Evolutionary conservation across 2,888 invertebrate species (phyloP).

Genomic region (Drosophila diplacantha): DNA sequence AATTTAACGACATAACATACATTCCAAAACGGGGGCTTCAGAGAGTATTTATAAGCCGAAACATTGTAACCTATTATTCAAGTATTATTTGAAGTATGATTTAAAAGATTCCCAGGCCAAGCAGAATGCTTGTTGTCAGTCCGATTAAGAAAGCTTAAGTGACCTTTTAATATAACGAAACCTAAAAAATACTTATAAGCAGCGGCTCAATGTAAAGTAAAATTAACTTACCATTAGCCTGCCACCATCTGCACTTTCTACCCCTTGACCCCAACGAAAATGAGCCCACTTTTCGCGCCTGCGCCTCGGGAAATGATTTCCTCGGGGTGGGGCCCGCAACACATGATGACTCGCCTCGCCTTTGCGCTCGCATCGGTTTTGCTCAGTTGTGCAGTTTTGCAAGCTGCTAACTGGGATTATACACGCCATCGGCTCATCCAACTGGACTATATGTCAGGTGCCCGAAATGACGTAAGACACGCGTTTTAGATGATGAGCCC

Average conservation of each 20-base stretch:
- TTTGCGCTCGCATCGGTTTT: slow-evolving; percentile 51
- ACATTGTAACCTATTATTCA: too few relatives aligned
- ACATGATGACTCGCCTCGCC: slow-evolving; percentile 26
- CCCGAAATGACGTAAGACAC: slow-evolving; percentile 63
- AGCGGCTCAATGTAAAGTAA: slow-evolving; percentile 7
- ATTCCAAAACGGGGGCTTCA: too few relatives aligned
- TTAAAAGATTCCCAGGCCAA: background rate
- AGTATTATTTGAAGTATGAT: background rate
- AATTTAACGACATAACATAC: too few relatives aligned
- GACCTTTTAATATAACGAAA: background rate
- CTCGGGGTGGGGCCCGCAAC: slow-evolving; percentile 52
- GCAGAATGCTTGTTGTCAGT: background rate
- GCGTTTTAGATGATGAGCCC: slow-evolving; percentile 55
- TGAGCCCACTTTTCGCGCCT: slow-evolving; percentile 47
- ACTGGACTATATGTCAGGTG: slow-evolving; percentile 27
- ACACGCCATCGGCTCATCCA: slow-evolving; percentile 41
- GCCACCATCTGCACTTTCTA: slow-evolving; percentile 24
- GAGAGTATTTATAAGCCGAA: too few relatives aligned
- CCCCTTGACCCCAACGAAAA: background rate
- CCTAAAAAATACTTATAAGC: background rate
- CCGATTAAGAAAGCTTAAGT: too few relatives aligned
- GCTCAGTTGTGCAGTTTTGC: slow-evolving; percentile 44
- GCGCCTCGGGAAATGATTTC: slow-evolving; percentile 40
- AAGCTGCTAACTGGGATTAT: slow-evolving; percentile 44
- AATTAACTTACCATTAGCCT: slow-evolving; percentile 5